These are phyloP conservation scores for Sinocyclocheilus anophthalmus DNA, from an alignment of 2,113 vertebrate species.

Conservation along the genomic window DNA sequence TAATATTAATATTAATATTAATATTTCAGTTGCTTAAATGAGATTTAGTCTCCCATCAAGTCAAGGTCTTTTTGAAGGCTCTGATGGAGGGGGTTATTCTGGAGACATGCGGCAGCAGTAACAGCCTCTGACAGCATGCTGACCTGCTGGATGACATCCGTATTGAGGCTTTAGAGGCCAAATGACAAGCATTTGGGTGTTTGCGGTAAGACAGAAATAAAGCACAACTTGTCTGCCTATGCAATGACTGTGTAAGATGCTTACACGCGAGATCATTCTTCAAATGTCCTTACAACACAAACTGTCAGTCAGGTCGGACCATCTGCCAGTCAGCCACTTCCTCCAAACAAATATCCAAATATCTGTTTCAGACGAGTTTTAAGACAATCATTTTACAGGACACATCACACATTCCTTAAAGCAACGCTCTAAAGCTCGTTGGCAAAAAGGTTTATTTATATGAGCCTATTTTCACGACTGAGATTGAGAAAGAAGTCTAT, in stretches of 20 bases:
- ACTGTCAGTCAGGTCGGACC: background rate
- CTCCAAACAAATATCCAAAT: background rate
- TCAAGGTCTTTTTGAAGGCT: too few species aligned
- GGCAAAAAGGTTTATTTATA: background rate
- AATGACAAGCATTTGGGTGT: background rate
- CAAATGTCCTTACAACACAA: background rate
- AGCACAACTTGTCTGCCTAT: background rate
- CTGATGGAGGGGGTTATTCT: background rate
- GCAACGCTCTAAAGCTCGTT: background rate
- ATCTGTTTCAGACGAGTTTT: background rate
- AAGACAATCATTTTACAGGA: background rate
- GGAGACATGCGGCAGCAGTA: background rate
- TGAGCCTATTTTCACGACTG: background rate
- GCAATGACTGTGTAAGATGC: background rate
- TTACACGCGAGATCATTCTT: background rate
- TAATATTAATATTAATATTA: too few species aligned
- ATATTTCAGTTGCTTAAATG: too few species aligned
- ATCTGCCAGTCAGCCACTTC: background rate
- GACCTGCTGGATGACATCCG: background rate
- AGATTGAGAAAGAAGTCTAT: background rate
- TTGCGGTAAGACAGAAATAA: background rate
- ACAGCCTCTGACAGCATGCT: background rate
- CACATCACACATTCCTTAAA: background rate
- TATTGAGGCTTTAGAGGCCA: background rate
- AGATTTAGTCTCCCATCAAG: too few species aligned